A percentile compares a stretch with the other conserved stretches of the same genome.
Evolutionary conservation across 2,113 vertebrate species (phyloP).

Genomic region (Petaurus breviceps): DNA sequence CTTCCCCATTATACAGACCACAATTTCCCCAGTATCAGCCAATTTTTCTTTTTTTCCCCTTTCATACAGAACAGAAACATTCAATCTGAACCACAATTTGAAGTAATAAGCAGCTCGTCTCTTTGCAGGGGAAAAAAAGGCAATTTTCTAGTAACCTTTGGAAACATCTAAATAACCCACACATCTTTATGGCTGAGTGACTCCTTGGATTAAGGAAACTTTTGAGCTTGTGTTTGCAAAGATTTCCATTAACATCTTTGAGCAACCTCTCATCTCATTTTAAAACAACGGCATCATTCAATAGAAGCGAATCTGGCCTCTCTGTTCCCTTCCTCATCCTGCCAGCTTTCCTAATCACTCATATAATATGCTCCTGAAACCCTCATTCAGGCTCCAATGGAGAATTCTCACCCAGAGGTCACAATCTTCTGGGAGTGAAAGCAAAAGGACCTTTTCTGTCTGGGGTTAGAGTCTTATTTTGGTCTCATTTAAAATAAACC

Average conservation of each 20-base stretch:
- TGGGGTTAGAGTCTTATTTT: slow-evolving; percentile 54
- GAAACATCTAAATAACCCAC: slow-evolving; percentile 68
- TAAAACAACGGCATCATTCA: slow-evolving; percentile 61
- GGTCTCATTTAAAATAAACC: slow-evolving; percentile 64
- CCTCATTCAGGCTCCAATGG: not conserved
- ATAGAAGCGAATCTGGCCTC: not conserved
- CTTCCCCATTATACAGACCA: slow-evolving; percentile 17
- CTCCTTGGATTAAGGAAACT: slow-evolving; percentile 58
- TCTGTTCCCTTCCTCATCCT: not conserved
- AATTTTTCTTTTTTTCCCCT: slow-evolving; percentile 14
- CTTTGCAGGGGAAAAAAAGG: slow-evolving; percentile 67
- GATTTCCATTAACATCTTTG: slow-evolving; percentile 64
- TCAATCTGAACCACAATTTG: slow-evolving; percentile 53
- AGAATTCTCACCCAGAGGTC: slow-evolving; percentile 5
- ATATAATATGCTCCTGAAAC: not conserved
- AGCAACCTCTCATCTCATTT: slow-evolving; percentile 56
- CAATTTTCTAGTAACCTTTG: slow-evolving; percentile 64
- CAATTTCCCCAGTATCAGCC: not conserved
- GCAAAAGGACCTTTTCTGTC: not conserved
- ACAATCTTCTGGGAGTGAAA: not conserved
- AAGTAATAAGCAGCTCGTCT: slow-evolving; percentile 67
- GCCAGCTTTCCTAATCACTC: slow-evolving; percentile 18
- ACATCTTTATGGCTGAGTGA: slow-evolving; percentile 54
- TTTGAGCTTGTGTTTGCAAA: slow-evolving; percentile 55
- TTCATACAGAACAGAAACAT: slow-evolving; percentile 43